Conservation (phyloP, 1,140 invertebrate genomes). For the Hypothenemus hampei region DNA sequence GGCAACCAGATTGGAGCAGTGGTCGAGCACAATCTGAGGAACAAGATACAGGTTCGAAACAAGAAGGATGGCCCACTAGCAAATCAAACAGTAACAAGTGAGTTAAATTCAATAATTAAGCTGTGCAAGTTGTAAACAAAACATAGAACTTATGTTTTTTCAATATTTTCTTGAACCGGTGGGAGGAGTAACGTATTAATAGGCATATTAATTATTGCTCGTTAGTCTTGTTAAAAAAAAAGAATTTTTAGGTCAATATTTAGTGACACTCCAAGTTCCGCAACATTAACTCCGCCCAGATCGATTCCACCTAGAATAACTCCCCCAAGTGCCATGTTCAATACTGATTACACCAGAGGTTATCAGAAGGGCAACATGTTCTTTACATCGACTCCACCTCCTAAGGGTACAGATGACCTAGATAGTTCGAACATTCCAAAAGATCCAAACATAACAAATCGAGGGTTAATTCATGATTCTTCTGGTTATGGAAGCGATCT, state of each 20-base stretch:
- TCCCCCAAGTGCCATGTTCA: conserved; percentile 17
- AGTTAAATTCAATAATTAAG: neutral
- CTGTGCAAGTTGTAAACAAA: too few relatives aligned
- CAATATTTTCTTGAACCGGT: neutral
- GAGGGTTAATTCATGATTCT: conserved; percentile 41
- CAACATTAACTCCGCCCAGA: conserved; percentile 10
- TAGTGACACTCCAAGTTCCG: conserved; percentile 14
- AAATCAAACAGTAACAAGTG: conserved; percentile 19
- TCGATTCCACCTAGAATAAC: conserved; percentile 7
- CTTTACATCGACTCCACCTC: conserved; percentile 51
- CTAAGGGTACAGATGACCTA: conserved; percentile 26
- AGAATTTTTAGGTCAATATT: conserved; percentile 18
- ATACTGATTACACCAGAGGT: conserved; percentile 32
- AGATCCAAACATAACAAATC: conserved; percentile 19
- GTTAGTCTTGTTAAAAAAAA: too few relatives aligned
- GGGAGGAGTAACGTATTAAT: neutral
- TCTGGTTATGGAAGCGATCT: conserved; percentile 52
- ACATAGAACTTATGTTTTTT: too few relatives aligned
- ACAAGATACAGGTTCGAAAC: neutral
- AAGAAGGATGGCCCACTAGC: conserved; percentile 8
- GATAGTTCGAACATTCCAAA: conserved; percentile 15
- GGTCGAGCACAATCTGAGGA: conserved; percentile 9
- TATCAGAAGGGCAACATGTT: conserved; percentile 53
- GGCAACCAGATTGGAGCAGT: conserved; percentile 30
- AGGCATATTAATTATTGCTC: too few relatives aligned